Conservation (phyloP, 2,888 invertebrate genomes). For the Allygus modestus region DNA sequence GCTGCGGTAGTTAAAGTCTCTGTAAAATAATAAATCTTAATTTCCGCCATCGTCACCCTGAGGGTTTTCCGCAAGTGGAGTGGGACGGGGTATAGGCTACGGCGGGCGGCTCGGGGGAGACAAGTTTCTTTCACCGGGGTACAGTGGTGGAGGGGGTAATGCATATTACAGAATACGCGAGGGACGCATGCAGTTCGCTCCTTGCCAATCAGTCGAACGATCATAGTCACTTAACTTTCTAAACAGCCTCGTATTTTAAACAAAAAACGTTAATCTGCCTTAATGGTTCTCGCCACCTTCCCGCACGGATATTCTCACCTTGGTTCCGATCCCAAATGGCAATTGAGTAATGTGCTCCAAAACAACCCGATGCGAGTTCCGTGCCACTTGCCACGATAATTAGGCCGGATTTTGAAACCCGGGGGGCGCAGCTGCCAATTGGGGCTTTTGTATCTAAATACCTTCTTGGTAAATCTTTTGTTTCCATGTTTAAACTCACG, state of each 20-base stretch:
- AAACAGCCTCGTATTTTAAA: slow-evolving; percentile 57
- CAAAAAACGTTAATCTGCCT: slow-evolving; percentile 65
- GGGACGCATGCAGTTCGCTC: slow-evolving; percentile 60
- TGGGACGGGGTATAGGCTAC: background rate
- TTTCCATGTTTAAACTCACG: background rate
- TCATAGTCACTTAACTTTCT: slow-evolving; percentile 60
- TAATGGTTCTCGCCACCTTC: slow-evolving; percentile 62
- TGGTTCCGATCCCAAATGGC: slow-evolving; percentile 52
- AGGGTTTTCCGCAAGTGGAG: background rate
- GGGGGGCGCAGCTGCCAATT: slow-evolving; percentile 28
- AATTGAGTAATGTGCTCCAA: slow-evolving; percentile 39
- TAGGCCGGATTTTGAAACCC: slow-evolving; percentile 43
- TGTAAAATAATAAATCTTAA: background rate
- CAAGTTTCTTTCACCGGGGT: slow-evolving; percentile 60
- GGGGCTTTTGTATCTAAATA: slow-evolving; percentile 32
- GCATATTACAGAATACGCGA: slow-evolving; percentile 61
- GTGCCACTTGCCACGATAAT: slow-evolving; percentile 46
- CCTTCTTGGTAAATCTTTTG: slow-evolving; percentile 32
- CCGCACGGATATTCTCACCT: slow-evolving; percentile 34
- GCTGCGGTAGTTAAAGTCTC: background rate
- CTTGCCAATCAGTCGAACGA: slow-evolving; percentile 61
- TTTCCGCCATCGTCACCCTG: background rate
- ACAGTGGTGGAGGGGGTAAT: slow-evolving; percentile 59
- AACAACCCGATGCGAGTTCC: background rate
- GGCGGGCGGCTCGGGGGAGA: slow-evolving; percentile 57